Evolutionary conservation across 2,113 vertebrate species (phyloP).

Genomic region (Callaeas wilsoni): DNA sequence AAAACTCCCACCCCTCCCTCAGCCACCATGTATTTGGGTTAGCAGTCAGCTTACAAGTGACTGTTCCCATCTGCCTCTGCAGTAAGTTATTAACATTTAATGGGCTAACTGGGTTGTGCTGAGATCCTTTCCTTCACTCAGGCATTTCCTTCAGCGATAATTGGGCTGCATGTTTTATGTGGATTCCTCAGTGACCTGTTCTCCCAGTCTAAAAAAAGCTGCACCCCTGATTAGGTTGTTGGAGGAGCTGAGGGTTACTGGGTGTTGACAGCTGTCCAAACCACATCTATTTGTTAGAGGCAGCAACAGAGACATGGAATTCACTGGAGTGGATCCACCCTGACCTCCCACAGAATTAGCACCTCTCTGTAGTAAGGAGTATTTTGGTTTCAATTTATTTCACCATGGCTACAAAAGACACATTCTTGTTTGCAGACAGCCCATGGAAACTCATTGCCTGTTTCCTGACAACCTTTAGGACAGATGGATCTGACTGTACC

Average conservation of each 20-base stretch:
- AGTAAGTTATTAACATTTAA: slow-evolving; percentile 33
- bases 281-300: neutral
- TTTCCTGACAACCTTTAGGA: slow-evolving; percentile 1
- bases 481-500: neutral
- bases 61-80: slow-evolving; percentile 33
- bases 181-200: neutral
- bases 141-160: neutral
- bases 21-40: neutral
- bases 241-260: neutral
- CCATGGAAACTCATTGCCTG: neutral
- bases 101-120: neutral
- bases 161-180: neutral
- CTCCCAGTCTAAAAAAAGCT: neutral
- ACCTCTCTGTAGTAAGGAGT: neutral
- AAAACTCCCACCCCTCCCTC: neutral
- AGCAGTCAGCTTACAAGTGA: slow-evolving; percentile 25
- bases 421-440: neutral
- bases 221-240: neutral
- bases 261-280: neutral
- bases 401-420: slow-evolving; percentile 34
- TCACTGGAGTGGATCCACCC: neutral
- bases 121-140: slow-evolving; percentile 11
- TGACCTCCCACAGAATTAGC: slow-evolving; percentile 6
- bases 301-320: neutral
- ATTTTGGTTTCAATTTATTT: slow-evolving; percentile 37